Conservation (phyloP, 2,797 vertebrate species). For the Carduelis carduelis region DNA sequence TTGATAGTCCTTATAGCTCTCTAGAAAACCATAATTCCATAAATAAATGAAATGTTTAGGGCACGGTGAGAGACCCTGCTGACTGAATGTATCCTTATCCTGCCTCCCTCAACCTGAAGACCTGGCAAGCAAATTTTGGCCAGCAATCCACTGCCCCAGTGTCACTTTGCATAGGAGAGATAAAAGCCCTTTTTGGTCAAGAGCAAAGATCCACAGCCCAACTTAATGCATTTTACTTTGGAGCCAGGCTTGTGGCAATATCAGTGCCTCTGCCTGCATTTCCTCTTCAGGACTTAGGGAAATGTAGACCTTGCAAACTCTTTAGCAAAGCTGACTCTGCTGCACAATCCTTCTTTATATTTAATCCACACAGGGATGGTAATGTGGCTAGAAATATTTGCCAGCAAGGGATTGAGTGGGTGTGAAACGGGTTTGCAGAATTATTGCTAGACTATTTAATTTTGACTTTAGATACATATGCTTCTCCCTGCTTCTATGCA, state of each 20-base stretch:
- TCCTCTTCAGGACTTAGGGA: neutral
- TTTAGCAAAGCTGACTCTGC: neutral
- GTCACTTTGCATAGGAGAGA: neutral
- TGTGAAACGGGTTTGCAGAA: neutral
- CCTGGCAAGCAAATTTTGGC: neutral
- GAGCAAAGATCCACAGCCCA: neutral
- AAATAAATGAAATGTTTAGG: conserved; percentile 34
- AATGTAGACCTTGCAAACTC: neutral
- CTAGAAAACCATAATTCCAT: conserved; percentile 16
- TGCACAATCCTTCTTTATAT: neutral
- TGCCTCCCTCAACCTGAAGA: neutral
- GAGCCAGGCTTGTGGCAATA: neutral
- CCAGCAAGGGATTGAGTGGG: neutral
- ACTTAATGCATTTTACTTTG: neutral
- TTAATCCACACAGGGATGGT: neutral
- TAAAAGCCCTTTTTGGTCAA: neutral
- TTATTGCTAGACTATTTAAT: conserved; percentile 17
- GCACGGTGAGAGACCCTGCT: neutral
- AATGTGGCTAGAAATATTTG: conserved; percentile 20
- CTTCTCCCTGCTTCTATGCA: neutral
- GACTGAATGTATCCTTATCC: neutral
- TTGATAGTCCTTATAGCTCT: neutral
- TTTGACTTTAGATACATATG: neutral
- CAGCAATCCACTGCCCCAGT: neutral
- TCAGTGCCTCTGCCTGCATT: neutral